phyloP scores from a whole-genome alignment of 2,113 vertebrate species.

The Sphaerodactylus townsendi region DNA sequence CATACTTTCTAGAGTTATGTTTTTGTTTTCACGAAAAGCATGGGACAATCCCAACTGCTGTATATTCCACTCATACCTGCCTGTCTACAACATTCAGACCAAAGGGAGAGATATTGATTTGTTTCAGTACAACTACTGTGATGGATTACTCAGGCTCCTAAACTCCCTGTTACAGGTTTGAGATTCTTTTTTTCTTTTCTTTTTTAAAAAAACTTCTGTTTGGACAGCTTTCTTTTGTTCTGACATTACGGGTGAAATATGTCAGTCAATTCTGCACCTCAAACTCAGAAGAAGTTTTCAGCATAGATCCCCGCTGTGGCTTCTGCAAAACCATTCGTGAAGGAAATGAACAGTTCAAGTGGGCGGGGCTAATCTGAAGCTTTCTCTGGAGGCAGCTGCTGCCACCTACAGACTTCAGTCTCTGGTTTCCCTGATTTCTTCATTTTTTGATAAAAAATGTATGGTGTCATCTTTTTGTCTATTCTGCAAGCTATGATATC shows the following conservation, averaged over 20 bases:
- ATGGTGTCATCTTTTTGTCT: neutral
- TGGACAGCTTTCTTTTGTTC: slow-evolving; percentile 9
- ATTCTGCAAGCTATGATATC: neutral
- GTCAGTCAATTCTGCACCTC: neutral
- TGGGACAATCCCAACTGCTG: neutral
- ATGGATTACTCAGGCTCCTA: slow-evolving; percentile 14
- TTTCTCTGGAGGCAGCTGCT: neutral
- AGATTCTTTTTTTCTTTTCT: neutral
- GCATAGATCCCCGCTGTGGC: neutral
- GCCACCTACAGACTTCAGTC: neutral
- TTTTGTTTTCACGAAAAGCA: slow-evolving; percentile 19
- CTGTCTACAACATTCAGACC: neutral
- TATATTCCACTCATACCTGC: neutral
- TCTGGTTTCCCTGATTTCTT: neutral
- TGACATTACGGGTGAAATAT: neutral
- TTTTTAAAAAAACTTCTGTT: neutral
- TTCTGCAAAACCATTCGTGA: neutral
- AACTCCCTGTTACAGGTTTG: neutral
- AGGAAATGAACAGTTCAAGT: neutral
- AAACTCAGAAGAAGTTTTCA: neutral
- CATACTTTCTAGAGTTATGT: neutral
- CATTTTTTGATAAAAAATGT: neutral
- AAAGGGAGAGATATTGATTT: slow-evolving; percentile 1
- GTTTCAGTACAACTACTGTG: neutral
- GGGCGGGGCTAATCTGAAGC: neutral